phyloP scores from a whole-genome alignment of 2,113 vertebrate species.

The Vicugna pacos region DNA sequence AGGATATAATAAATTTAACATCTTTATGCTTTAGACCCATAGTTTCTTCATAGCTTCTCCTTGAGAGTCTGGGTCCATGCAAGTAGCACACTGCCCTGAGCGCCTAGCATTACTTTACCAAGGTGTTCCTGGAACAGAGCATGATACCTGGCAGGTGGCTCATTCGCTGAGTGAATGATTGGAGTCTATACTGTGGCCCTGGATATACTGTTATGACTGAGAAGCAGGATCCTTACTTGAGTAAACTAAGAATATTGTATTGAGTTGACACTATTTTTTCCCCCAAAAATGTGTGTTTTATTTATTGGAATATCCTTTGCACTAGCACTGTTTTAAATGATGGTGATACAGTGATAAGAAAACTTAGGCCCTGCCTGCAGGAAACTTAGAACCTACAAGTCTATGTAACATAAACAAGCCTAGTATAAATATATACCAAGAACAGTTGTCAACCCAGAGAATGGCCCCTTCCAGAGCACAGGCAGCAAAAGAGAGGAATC shows the following conservation, averaged over 20 bases:
- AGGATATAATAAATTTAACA: background rate
- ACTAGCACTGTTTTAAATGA: background rate
- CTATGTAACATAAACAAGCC: background rate
- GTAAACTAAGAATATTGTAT: background rate
- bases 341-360: background rate
- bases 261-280: background rate
- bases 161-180: background rate
- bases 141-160: background rate
- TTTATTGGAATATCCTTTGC: constrained; percentile 2
- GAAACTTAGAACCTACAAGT: background rate
- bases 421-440: background rate
- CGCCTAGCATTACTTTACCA: background rate
- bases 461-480: background rate
- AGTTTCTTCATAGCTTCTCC: background rate
- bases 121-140: background rate
- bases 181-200: background rate
- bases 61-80: background rate
- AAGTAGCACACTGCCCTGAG: background rate
- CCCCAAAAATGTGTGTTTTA: background rate
- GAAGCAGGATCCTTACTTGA: background rate
- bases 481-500: background rate
- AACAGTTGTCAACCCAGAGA: background rate
- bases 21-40: background rate
- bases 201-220: background rate
- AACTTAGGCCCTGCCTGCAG: background rate